Percentiles rank a stretch among this genome's conserved stretches.
phyloP scores from a whole-genome alignment of 2,113 vertebrate species.

The Promerops cafer region DNA sequence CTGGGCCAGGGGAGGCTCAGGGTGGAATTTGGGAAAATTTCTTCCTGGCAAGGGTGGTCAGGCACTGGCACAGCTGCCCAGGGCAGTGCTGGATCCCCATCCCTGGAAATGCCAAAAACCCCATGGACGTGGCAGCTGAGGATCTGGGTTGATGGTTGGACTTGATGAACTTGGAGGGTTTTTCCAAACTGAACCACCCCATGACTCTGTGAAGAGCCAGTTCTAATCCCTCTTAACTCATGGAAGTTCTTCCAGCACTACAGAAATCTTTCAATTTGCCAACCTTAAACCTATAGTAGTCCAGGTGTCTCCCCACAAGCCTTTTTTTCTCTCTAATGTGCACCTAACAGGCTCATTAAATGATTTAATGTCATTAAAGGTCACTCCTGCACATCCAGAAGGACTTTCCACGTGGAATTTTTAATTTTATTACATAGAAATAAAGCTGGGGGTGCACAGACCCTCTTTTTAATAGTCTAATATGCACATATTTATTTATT shows the following conservation, averaged over 20 bases:
- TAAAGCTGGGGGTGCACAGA: neutral
- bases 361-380: neutral
- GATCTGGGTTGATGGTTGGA: no score
- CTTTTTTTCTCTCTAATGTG: neutral
- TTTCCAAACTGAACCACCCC: neutral
- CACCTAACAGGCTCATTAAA: neutral
- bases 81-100: fast-evolving
- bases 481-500: neutral
- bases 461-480: neutral
- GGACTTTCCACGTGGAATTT: neutral
- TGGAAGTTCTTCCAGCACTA: neutral
- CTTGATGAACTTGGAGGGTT: neutral
- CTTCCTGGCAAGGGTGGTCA: fast-evolving
- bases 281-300: neutral
- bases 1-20: neutral
- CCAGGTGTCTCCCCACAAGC: neutral
- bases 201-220: neutral
- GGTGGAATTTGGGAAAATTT: fast-evolving
- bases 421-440: neutral
- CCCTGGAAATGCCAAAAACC: neutral
- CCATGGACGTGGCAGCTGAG: fast-evolving
- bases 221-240: neutral
- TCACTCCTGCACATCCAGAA: neutral
- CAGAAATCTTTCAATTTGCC: neutral
- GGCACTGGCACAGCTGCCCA: fast-evolving